Evolutionary conservation across 2,888 invertebrate species (phyloP), one percentile per base, ranked within the genome.

Genomic region (Drosophila mettleri): DNA sequence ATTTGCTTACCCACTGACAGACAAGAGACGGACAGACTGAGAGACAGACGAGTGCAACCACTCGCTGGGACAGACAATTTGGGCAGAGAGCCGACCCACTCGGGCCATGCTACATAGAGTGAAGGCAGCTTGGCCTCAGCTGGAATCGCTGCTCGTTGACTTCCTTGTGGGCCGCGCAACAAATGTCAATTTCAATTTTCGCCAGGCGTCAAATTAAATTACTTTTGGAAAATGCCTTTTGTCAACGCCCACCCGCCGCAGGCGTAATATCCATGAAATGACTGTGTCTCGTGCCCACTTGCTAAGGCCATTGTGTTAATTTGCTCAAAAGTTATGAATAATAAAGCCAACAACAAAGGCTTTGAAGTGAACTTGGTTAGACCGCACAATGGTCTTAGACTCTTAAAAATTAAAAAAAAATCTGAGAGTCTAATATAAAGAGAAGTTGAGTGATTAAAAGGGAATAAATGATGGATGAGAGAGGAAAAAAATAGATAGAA

Each of bases 131-230:
- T 3, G 48, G 24, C 46, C 48, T 52, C 20, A n/a, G 27, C 51
- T 60, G 29, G 2, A 24, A 24, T 52, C 33, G 20, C 31, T 39
- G 59, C 27, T 10, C 51, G 59, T 76, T 58, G 76, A 72, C 81
- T 82, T 82, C 85, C 81, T 87, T 72, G 82, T 87, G 82, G 87
- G 81, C 72, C 36, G 85, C 60, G 63, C 62, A 67, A 52, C 68
- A 82, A 84, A 84, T 88, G 83, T 86, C 83, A 84, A 62, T 77
- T 88, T 84, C 83, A 88, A 88, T 84, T 82, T 84, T 85, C 68
- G 69, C 74, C 72, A 53, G 77, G 86, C 86, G 88, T 86, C 74
- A 57, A 53, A 69, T 48, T 69, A 85, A 83, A 83, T 83, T 84
- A 79, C 69, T 82, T 79, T 69, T 49, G 6, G 60, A 69, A 82